Base-by-base conservation (phyloP, 2,888 invertebrate species). In the Drosophila kuntzei region DNA sequence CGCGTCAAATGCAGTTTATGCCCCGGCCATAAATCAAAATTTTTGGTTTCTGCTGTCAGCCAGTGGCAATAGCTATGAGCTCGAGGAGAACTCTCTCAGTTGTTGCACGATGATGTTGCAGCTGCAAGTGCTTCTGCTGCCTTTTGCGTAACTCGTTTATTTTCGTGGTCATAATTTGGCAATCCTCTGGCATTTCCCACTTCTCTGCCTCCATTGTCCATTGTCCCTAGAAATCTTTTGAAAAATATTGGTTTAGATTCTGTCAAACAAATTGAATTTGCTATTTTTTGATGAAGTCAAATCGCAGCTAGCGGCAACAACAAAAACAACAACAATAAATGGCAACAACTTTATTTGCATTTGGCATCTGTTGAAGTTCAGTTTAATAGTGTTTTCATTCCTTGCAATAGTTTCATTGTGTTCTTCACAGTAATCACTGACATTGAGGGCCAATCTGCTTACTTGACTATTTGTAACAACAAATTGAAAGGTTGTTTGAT, bases 1-100 rank as follows among this genome's bases (percentile, higher is more conserved):
- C 80, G 89, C 89, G 85, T 89, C 89, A 90, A 79, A 73, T 87
- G 81, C 90, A 89, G 89, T 90, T 84, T 84, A 86, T 89, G 87
- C 81, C 81, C 84, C 44, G 61, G 82, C 77, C 73, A 89, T 89
- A 89, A 89, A 89, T 89, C 89, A 89, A 90, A 89, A 90, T 89
- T 89, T 89, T 90, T 79, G 89, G 86, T 80, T 89, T 80, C 78
- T 80, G 71, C 80, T 90, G 90, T 90, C 90, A 89, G 83, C 89
- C 70, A 58, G 71, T 86, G 78, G 90, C 86, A 74, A 89, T 80
- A 66, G 88, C 88, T 67, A 75, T 73, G 79, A 87, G 76, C 80
- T 34, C 43, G 3, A 9, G 37, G 46, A 20, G 46, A 27, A 37
- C 37, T 18, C 27, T 39, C 22, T 37, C 36, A 25, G 34, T 36